These are phyloP conservation scores for Apotomis turbidana DNA, from an alignment of 2,888 invertebrate species.

Conservation along the genomic window DNA sequence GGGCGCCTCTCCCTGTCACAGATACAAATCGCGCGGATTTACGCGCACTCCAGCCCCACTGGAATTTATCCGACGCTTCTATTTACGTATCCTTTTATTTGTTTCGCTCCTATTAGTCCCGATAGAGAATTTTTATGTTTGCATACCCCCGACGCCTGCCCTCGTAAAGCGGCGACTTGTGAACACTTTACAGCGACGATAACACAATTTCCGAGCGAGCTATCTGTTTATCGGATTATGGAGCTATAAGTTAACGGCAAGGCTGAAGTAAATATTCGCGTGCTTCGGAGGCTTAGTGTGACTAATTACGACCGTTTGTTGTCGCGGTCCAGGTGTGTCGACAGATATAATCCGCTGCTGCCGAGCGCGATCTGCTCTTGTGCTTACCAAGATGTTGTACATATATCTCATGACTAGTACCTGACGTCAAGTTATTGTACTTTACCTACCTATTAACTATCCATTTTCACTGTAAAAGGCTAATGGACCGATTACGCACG, in stretches of 20 bases:
- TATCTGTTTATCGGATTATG: conserved; percentile 80
- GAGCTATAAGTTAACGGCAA: conserved; percentile 72
- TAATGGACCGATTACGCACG: too few relatives aligned
- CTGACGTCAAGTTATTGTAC: too few relatives aligned
- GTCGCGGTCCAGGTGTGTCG: conserved; percentile 71
- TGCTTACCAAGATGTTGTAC: conserved; percentile 13
- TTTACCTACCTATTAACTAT: too few relatives aligned
- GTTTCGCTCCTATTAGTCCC: conserved; percentile 83
- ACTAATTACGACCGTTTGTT: conserved; percentile 73
- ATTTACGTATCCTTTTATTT: conserved; percentile 84
- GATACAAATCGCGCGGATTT: conserved; percentile 85
- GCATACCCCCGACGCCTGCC: conserved; percentile 75
- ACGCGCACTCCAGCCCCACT: conserved; percentile 81
- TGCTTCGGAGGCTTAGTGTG: conserved; percentile 64
- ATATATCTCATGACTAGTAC: not conserved
- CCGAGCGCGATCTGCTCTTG: not conserved
- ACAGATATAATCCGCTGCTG: conserved; percentile 63
- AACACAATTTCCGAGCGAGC: conserved; percentile 76
- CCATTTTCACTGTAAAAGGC: too few relatives aligned
- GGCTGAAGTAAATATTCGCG: conserved; percentile 75
- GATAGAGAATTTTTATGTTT: conserved; percentile 84
- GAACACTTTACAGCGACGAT: conserved; percentile 78
- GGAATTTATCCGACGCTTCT: conserved; percentile 82
- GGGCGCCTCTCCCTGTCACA: conserved; percentile 74
- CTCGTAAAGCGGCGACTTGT: conserved; percentile 81